phyloP scores from a whole-genome alignment of 2,113 vertebrate species.

The Cryptomyrus ogoouensis region DNA sequence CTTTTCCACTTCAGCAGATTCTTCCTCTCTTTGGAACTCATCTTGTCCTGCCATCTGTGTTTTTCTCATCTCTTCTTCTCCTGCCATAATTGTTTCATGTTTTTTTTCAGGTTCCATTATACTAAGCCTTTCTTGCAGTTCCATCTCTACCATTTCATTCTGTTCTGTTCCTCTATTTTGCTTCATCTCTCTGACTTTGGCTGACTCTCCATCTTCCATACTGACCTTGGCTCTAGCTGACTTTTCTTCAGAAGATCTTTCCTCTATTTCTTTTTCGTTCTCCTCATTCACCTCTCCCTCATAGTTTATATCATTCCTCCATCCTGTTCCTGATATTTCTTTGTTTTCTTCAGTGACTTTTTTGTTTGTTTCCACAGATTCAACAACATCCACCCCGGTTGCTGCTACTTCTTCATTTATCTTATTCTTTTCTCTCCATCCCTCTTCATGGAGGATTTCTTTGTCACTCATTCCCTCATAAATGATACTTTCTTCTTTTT shows the following conservation, averaged over 20 bases:
- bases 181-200: not conserved
- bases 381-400: not conserved
- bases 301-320: not conserved
- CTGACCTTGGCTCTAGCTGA: not conserved
- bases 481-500: not conserved
- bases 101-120: no score
- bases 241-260: not conserved
- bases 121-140: not conserved
- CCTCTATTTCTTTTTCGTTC: not conserved
- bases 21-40: no score
- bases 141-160: not conserved
- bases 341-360: not conserved
- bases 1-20: no score
- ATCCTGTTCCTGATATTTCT: not conserved
- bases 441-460: not conserved
- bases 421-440: not conserved
- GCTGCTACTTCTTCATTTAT: not conserved
- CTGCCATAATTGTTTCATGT: not conserved
- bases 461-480: not conserved
- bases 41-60: no score
- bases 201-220: not conserved
- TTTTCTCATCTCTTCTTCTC: no score
- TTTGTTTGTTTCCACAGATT: not conserved
- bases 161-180: no score
- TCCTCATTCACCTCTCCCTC: not conserved